Evolutionary conservation across 2,888 invertebrate species (phyloP).

Genomic region (Bembecia ichneumoniformis): DNA sequence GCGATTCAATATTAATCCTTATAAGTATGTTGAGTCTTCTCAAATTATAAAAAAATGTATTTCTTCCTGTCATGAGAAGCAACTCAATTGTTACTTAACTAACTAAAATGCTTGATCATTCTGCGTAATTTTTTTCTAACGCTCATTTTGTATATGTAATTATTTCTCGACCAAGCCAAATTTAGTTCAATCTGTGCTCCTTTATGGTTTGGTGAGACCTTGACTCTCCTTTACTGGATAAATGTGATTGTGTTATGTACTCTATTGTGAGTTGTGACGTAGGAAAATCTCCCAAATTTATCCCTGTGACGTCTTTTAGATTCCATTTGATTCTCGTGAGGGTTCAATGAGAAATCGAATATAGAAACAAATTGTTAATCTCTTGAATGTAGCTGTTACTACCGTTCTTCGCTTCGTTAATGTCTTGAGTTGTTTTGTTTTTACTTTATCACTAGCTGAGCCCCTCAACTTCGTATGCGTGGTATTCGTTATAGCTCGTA

Average conservation of each 20-base stretch:
- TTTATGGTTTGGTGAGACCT: constrained; percentile 38
- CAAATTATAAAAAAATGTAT: too few relatives aligned
- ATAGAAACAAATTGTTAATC: constrained; percentile 16
- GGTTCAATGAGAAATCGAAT: constrained; percentile 20
- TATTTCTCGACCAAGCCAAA: constrained; percentile 1
- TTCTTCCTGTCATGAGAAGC: too few relatives aligned
- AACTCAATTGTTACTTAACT: too few relatives aligned
- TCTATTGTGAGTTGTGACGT: constrained; percentile 43
- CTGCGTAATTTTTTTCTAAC: not conserved
- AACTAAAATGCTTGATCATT: not conserved
- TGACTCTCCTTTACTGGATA: constrained; percentile 42
- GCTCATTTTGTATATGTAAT: not conserved
- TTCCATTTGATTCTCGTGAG: constrained; percentile 23
- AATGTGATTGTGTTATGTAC: constrained; percentile 39
- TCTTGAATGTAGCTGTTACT: constrained; percentile 8
- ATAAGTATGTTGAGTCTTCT: too few relatives aligned
- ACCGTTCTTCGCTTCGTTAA: not conserved
- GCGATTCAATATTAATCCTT: too few relatives aligned
- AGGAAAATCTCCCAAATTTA: constrained; percentile 44
- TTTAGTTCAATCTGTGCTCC: constrained; percentile 17
- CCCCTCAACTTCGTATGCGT: too few relatives aligned
- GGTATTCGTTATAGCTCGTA: too few relatives aligned
- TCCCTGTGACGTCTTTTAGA: constrained; percentile 45
- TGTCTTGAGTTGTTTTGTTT: too few relatives aligned
- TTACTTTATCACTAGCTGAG: too few relatives aligned